Conservation (phyloP, 2,113 vertebrate genomes). For the Amphiprion ocellaris region DNA sequence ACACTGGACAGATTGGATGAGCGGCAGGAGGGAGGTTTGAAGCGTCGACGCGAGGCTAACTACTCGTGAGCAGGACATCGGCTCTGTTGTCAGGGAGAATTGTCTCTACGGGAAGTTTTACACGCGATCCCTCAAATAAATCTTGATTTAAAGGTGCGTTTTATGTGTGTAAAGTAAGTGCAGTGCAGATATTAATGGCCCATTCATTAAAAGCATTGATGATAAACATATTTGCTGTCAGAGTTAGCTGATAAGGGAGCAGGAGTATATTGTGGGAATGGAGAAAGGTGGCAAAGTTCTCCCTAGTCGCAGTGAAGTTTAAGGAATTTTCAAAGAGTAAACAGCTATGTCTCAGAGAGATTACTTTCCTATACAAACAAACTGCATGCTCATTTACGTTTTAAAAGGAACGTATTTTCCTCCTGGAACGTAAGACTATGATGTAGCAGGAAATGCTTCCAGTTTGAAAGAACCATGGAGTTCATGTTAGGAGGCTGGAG, state of each 20-base stretch:
- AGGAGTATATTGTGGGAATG: not conserved
- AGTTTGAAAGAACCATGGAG: no score
- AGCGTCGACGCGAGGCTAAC: conserved; percentile 33
- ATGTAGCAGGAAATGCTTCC: no score
- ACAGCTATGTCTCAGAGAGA: no score
- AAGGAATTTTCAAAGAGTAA: no score
- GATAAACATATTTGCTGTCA: not conserved
- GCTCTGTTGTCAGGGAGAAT: not conserved
- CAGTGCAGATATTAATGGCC: not conserved
- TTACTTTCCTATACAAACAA: no score
- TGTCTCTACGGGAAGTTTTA: not conserved
- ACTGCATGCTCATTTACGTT: no score
- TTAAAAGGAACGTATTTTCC: no score
- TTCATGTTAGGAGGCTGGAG: no score
- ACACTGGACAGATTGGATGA: conserved; percentile 70
- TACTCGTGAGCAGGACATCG: conserved; percentile 21
- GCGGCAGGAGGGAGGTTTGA: conserved; percentile 54
- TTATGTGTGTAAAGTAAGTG: not conserved
- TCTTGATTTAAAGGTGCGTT: not conserved
- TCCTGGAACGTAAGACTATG: no score
- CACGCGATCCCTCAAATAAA: not conserved
- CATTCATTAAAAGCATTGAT: not conserved
- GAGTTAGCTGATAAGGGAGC: not conserved
- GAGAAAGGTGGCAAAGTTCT: no score
- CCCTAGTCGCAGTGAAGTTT: no score